Conservation (phyloP, 2,797 vertebrate species). For the Champsocephalus esox region DNA sequence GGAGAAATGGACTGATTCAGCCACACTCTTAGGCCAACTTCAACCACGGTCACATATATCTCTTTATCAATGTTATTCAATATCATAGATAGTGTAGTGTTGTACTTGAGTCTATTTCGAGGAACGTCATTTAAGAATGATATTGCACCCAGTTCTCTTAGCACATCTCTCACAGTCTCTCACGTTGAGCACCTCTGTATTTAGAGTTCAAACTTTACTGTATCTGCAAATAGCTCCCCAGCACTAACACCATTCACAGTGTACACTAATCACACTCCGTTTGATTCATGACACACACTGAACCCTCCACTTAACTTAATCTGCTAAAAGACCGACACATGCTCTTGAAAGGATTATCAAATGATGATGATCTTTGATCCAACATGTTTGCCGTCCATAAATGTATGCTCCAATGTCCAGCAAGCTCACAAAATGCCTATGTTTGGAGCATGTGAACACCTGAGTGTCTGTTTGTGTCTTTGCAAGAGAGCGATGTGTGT, state of each 20-base stretch:
- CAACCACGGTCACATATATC: too few relatives aligned
- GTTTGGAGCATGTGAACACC: neutral
- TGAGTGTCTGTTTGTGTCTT: conserved; percentile 20
- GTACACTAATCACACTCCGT: conserved; percentile 28
- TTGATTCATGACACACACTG: conserved; percentile 46
- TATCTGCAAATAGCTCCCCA: conserved; percentile 27
- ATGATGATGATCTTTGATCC: conserved; percentile 63
- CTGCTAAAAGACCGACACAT: conserved; percentile 46
- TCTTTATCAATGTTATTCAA: too few relatives aligned
- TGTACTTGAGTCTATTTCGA: conserved; percentile 10
- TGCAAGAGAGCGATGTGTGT: conserved; percentile 5
- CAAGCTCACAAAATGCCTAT: neutral
- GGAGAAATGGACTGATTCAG: too few relatives aligned
- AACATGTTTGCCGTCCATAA: conserved; percentile 24
- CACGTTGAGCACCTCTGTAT: conserved; percentile 26
- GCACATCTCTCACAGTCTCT: conserved; percentile 20
- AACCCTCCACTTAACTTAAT: conserved; percentile 49
- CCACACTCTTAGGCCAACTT: too few relatives aligned
- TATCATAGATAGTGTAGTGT: neutral
- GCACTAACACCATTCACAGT: conserved; percentile 32
- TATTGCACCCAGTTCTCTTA: conserved; percentile 9
- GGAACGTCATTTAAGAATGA: neutral
- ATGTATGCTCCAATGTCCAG: conserved; percentile 17
- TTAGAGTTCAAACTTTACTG: conserved; percentile 37
- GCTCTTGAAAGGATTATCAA: conserved; percentile 63